Base-by-base conservation (phyloP, 2,113 vertebrate species). In the Electrona antarctica region DNA sequence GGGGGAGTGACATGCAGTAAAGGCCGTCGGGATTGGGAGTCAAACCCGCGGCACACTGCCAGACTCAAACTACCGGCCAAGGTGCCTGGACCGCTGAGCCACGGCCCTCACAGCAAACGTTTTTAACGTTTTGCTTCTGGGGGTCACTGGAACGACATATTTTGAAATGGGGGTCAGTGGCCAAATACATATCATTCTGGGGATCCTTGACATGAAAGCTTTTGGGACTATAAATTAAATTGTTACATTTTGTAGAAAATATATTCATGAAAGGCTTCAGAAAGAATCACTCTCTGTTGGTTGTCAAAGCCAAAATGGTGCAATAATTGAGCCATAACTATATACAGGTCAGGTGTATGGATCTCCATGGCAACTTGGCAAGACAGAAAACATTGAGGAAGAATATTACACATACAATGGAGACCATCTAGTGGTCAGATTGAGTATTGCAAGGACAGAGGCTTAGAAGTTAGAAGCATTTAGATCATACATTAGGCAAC, bases 401-500 rank as follows among this genome's bases (percentile, higher is more conserved):
- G 21, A 41, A 41, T 33, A 6, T 15, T 4, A 8, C 2, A 33
- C 21, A 7, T 0, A 0, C 0, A 7, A 58, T 3, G 0, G 0
- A 62, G 7, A 7, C 64, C 87, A 86, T 66, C 90, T 89, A 86
- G 78, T 81, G 89, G 88, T 47, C 62, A 71, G 13, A 45, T 0
- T 48, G 55, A 11, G 49, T 47, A 62, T 2, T 13, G 57, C 28
- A 29, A 70, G 12, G 13, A 50, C 15, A 21, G 7, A 14, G 14
- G 7, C 15, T 41, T 21, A 21, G 21, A 21, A 21, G 21, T 56
- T 56, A 14, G 13, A n/a, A 14, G 15, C 6, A 1, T 60, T 33
- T 54, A 59, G 15, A 45, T 33, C 10, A 29, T 21, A 21, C 21
- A 21, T 21, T 21, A 2, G 21, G 21, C 21, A 21, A 21, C 21